These are phyloP conservation scores for Macrostomum lignano DNA, from an alignment of 1,140 invertebrate species.

Conservation along the genomic window DNA sequence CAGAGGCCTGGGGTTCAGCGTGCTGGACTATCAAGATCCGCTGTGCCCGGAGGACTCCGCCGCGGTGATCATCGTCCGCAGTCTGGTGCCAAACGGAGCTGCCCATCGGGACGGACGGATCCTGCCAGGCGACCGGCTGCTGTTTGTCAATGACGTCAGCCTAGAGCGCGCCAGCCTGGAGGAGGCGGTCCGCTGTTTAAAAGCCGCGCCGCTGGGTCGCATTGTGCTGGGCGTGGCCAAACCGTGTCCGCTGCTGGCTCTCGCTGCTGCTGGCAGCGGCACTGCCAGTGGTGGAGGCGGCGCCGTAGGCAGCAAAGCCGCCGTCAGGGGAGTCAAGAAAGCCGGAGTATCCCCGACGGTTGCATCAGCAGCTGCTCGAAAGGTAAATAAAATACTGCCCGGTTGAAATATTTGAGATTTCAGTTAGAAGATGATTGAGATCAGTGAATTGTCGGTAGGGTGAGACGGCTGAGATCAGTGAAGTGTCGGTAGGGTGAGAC, in stretches of 20 bases:
- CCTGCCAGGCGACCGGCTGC: constrained; percentile 75
- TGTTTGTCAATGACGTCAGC: constrained; percentile 78
- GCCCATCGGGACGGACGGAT: constrained; percentile 72
- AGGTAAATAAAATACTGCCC: no score
- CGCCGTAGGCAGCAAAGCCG: constrained; percentile 7
- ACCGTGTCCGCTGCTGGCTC: constrained; percentile 75
- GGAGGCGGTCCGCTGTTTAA: constrained; percentile 68
- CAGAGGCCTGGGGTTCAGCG: constrained; percentile 82
- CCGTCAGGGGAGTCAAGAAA: no score
- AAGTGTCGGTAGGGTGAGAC: no score
- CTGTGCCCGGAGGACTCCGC: no score
- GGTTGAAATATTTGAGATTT: no score
- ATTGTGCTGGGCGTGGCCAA: constrained; percentile 86
- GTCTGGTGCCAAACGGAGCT: constrained; percentile 80
- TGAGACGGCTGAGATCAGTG: no score
- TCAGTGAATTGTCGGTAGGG: no score
- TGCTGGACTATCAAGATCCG: constrained; percentile 70
- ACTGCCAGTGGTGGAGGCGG: constrained; percentile 11
- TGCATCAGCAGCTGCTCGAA: no score
- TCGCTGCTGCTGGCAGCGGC: no score
- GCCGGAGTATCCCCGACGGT: no score
- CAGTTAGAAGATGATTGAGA: no score
- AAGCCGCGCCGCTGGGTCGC: constrained; percentile 48
- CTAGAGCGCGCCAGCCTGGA: constrained; percentile 78
- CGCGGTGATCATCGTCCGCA: constrained; percentile 88